Percentiles rank a stretch among this genome's conserved stretches.
Evolutionary conservation across 2,888 invertebrate genomes (phyloP).

Genomic region (Anticlea derivata): DNA sequence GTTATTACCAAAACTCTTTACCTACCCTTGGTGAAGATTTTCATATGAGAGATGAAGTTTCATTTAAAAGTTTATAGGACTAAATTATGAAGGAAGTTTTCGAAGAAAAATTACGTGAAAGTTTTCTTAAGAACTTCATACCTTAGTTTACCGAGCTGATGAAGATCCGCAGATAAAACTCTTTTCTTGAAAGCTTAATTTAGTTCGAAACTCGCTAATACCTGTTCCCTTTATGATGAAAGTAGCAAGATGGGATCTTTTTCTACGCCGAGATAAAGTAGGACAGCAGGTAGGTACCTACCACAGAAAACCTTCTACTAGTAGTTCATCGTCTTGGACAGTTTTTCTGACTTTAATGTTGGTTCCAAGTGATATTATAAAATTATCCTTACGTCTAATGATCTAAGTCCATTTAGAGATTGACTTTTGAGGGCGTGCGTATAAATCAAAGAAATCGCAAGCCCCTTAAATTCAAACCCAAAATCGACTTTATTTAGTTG

Average conservation of each 20-base stretch:
- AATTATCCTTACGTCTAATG: too few relatives aligned
- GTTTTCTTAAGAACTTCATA: slow-evolving; percentile 18
- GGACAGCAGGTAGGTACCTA: too few relatives aligned
- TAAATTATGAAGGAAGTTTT: slow-evolving; percentile 12
- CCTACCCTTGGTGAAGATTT: neutral
- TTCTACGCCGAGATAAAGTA: slow-evolving; percentile 21
- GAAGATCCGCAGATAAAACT: slow-evolving; percentile 29
- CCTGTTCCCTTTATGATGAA: slow-evolving; percentile 30
- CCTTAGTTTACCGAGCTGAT: slow-evolving; percentile 28
- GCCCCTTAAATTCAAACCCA: too few relatives aligned
- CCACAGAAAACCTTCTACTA: slow-evolving; percentile 7
- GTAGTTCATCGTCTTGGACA: neutral
- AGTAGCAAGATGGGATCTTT: slow-evolving; percentile 21
- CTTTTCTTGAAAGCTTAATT: slow-evolving; percentile 34
- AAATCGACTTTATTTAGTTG: too few relatives aligned
- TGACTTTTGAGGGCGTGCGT: too few relatives aligned
- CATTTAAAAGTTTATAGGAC: neutral
- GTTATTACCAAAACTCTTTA: neutral
- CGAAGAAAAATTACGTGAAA: slow-evolving; percentile 17
- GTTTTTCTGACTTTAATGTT: neutral
- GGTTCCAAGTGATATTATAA: neutral
- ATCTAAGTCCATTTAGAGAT: too few relatives aligned
- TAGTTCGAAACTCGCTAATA: slow-evolving; percentile 36
- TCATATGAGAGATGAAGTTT: neutral
- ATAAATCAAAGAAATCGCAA: too few relatives aligned